These are phyloP conservation scores for Dione juno DNA, from an alignment of 2,888 invertebrate species.

Conservation along the genomic window DNA sequence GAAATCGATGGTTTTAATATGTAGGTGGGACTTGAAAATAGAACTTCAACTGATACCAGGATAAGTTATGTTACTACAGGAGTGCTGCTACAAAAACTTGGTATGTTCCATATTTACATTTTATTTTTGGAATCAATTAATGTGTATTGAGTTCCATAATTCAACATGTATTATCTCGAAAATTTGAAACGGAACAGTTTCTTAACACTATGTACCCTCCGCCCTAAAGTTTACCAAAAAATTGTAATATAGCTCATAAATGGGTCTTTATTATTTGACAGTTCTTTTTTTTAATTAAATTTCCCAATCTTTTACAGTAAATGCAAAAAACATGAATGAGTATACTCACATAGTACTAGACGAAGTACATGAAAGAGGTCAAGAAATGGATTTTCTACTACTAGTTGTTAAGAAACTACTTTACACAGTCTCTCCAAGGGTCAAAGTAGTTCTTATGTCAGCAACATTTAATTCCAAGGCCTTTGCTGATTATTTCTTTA, in stretches of 20 bases:
- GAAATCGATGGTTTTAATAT: conserved; percentile 2
- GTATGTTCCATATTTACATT: conserved; percentile 53
- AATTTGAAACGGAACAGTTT: no score
- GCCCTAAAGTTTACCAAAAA: no score
- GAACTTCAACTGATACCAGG: conserved; percentile 86
- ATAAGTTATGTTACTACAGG: conserved; percentile 95
- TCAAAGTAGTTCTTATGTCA: conserved; percentile 91
- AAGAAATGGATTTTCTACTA: conserved; percentile 95
- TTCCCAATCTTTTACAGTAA: conserved; percentile 68
- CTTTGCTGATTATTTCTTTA: conserved; percentile 87
- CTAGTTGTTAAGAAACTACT: conserved; percentile 91
- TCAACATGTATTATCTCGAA: no score
- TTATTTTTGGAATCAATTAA: background rate
- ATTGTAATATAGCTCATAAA: no score
- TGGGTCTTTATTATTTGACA: no score
- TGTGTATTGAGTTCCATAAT: no score
- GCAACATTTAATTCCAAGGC: conserved; percentile 92
- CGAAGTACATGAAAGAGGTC: conserved; percentile 96
- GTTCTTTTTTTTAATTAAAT: background rate
- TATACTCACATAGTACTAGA: conserved; percentile 96
- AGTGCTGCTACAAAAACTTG: conserved; percentile 90
- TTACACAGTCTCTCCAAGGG: conserved; percentile 74
- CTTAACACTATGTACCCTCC: no score
- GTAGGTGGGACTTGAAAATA: conserved; percentile 88
- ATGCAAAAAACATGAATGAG: conserved; percentile 86